Percentiles rank a stretch among this genome's conserved stretches.
phyloP scores from a whole-genome alignment of 2,888 invertebrate species.

The Ichneumon xanthorius region DNA sequence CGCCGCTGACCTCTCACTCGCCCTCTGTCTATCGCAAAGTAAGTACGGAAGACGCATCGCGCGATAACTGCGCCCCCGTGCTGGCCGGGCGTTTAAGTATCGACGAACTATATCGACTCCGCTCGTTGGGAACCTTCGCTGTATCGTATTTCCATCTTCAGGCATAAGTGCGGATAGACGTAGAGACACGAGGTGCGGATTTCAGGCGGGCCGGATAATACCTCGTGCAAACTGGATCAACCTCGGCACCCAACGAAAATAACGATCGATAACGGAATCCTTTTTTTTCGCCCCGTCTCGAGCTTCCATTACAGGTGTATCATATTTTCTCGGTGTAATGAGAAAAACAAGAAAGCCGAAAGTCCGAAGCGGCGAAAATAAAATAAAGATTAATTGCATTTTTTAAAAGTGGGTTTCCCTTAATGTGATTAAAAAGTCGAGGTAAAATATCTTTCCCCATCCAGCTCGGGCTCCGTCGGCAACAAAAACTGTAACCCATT shows the following conservation, averaged over 20 bases:
- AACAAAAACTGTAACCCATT: no score
- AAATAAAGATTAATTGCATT: neutral
- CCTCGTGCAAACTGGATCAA: conserved; percentile 54
- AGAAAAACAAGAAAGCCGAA: neutral
- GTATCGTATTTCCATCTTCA: conserved; percentile 64
- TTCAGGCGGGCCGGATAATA: conserved; percentile 50
- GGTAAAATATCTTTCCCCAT: no score
- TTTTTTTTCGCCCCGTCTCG: neutral
- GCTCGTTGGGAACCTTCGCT: conserved; percentile 22
- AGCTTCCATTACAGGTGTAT: neutral
- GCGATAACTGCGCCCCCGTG: neutral
- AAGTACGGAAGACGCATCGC: conserved; percentile 40
- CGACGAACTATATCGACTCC: conserved; percentile 28
- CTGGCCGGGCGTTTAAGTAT: conserved; percentile 6
- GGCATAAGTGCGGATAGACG: conserved; percentile 21
- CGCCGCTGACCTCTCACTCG: neutral
- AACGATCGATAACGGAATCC: neutral
- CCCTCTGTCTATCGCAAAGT: conserved; percentile 21
- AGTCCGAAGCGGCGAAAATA: neutral
- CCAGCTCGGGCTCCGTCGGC: no score
- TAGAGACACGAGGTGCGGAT: conserved; percentile 18
- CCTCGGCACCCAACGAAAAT: neutral
- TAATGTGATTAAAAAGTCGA: no score
- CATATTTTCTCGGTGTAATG: neutral
- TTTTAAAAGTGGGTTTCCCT: no score